These are phyloP conservation scores for Chironomus riparius DNA, from an alignment of 2,888 invertebrate genomes.

Conservation along the genomic window DNA sequence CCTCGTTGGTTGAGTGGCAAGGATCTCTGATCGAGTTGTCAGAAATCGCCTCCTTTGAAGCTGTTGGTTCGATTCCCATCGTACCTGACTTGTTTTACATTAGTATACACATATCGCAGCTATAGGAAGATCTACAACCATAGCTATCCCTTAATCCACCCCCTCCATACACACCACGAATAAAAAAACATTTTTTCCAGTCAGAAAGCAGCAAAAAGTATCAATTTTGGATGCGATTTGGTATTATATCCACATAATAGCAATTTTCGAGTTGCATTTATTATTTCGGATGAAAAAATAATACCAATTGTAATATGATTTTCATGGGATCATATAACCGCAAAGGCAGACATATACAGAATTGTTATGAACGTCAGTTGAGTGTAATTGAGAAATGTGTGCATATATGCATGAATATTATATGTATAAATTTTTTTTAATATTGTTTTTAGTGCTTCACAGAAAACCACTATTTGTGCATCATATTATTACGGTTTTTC, in stretches of 20 bases:
- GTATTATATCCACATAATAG: too few relatives aligned
- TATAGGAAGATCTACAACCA: too few relatives aligned
- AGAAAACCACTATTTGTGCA: slow-evolving; percentile 5
- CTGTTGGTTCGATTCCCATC: too few relatives aligned
- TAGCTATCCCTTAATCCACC: too few relatives aligned
- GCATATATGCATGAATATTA: not conserved
- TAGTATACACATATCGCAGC: too few relatives aligned
- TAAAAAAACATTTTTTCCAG: too few relatives aligned
- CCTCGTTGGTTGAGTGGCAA: too few relatives aligned
- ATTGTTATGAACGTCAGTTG: not conserved
- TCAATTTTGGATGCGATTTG: not conserved
- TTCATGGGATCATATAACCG: not conserved
- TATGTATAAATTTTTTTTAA: not conserved
- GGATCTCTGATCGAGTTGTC: too few relatives aligned
- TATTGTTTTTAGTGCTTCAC: slow-evolving; percentile 7
- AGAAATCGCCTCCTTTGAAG: too few relatives aligned
- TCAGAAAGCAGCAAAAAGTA: not conserved
- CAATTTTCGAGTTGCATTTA: not conserved
- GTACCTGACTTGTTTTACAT: too few relatives aligned
- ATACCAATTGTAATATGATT: slow-evolving; percentile 1
- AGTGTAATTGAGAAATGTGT: not conserved
- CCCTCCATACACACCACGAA: too few relatives aligned
- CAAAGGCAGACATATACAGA: not conserved
- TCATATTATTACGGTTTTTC: not conserved
- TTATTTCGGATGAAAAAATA: not conserved